phyloP scores from a whole-genome alignment of 2,888 invertebrate species.

The Meandrusa payeni region DNA sequence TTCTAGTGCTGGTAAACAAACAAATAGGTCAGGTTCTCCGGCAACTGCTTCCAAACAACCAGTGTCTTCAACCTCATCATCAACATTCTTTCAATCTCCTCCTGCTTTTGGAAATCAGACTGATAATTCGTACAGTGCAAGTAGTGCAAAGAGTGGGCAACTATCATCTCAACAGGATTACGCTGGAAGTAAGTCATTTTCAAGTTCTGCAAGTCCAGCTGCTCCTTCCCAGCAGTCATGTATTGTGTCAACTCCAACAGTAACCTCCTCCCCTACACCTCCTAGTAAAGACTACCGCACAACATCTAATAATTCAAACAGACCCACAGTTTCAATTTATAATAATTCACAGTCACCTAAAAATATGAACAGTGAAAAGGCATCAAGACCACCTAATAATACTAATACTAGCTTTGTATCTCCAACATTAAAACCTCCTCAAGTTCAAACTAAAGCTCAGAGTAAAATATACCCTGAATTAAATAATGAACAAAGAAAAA shows the following conservation, averaged over 20 bases:
- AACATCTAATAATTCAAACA: slow-evolving; percentile 73
- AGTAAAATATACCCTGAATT: slow-evolving; percentile 89
- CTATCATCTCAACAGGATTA: slow-evolving; percentile 78
- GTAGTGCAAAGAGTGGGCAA: slow-evolving; percentile 78
- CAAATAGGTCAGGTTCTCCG: slow-evolving; percentile 78
- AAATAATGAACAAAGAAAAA: slow-evolving; percentile 74
- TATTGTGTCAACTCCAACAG: slow-evolving; percentile 85
- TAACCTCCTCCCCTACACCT: slow-evolving; percentile 73
- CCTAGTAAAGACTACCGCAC: slow-evolving; percentile 84
- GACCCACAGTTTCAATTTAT: slow-evolving; percentile 67
- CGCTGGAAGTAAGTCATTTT: slow-evolving; percentile 81
- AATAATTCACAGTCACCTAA: slow-evolving; percentile 68
- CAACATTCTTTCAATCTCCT: slow-evolving; percentile 84
- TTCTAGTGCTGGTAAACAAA: slow-evolving; percentile 78
- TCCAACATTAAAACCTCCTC: slow-evolving; percentile 74
- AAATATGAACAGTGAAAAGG: slow-evolving; percentile 58
- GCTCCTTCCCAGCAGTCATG: slow-evolving; percentile 85
- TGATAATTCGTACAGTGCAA: slow-evolving; percentile 79
- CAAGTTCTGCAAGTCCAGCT: slow-evolving; percentile 80
- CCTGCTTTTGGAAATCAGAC: slow-evolving; percentile 80
- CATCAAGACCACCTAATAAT: slow-evolving; percentile 51
- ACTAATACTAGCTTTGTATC: slow-evolving; percentile 77
- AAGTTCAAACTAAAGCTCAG: slow-evolving; percentile 88
- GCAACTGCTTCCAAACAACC: slow-evolving; percentile 77
- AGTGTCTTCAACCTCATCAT: slow-evolving; percentile 73